Evolutionary conservation across 1,140 invertebrate species (phyloP).

Genomic region (Aethina tumida): DNA sequence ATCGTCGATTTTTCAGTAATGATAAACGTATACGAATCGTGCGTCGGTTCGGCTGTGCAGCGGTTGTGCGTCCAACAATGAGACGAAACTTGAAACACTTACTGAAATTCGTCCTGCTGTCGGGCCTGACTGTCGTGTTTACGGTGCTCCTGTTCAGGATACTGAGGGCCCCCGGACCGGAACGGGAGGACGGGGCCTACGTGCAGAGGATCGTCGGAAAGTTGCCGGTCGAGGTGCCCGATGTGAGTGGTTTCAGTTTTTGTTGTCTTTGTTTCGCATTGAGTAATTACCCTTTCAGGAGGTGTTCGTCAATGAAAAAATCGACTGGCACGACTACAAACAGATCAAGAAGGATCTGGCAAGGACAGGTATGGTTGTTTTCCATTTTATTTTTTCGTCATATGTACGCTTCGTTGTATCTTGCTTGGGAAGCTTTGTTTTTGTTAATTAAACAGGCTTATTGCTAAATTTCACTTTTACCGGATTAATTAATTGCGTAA

Average conservation of each 20-base stretch:
- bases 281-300: slow-evolving; percentile 5
- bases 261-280: slow-evolving; percentile 1
- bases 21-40: too few relatives aligned
- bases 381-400: not conserved
- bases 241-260: slow-evolving; percentile 2
- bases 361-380: slow-evolving; percentile 42
- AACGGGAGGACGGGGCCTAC: not conserved
- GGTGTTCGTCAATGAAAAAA: slow-evolving; percentile 39
- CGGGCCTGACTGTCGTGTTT: slow-evolving; percentile 25
- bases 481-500: too few relatives aligned
- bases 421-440: too few relatives aligned
- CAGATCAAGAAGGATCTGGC: slow-evolving; percentile 57
- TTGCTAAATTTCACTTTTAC: too few relatives aligned
- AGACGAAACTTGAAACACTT: slow-evolving; percentile 32
- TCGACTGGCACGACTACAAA: slow-evolving; percentile 81
- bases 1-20: too few relatives aligned
- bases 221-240: slow-evolving; percentile 1
- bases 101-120: slow-evolving; percentile 30
- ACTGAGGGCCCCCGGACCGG: slow-evolving; percentile 1
- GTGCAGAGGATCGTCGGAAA: slow-evolving; percentile 10
- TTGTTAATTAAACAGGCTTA: too few relatives aligned
- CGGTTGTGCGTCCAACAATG: too few relatives aligned
- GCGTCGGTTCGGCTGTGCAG: too few relatives aligned
- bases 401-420: too few relatives aligned
- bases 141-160: slow-evolving; percentile 30